These are phyloP conservation scores for Drosophila barbarae DNA, from an alignment of 2,888 invertebrate species.

Conservation along the genomic window DNA sequence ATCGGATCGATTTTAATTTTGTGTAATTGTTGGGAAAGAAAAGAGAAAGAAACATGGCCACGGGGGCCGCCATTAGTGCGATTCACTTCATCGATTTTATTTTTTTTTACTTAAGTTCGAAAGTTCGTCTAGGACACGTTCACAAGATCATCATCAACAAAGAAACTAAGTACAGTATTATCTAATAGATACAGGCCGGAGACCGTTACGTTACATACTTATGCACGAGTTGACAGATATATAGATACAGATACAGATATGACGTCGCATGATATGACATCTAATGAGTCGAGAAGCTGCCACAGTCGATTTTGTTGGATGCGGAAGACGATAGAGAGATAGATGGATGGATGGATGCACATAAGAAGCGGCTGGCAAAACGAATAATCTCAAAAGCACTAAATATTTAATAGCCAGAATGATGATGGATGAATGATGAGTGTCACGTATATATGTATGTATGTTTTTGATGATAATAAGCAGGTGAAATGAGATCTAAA, in stretches of 20 bases:
- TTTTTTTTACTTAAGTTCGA: conserved; percentile 14
- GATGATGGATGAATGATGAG: conserved; percentile 11
- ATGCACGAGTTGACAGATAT: conserved; percentile 50
- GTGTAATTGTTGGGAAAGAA: conserved; percentile 52
- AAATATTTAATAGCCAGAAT: conserved; percentile 22
- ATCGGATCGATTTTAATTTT: conserved; percentile 21
- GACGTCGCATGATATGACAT: conserved; percentile 46
- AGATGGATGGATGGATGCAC: conserved; percentile 26
- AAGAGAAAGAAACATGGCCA: conserved; percentile 55
- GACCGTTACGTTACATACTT: conserved; percentile 39
- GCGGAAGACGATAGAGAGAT: conserved; percentile 11
- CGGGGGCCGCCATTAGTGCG: conserved; percentile 68
- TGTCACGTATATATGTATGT: neutral
- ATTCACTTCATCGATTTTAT: conserved; percentile 42
- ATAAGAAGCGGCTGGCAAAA: conserved; percentile 36
- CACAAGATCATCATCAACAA: conserved; percentile 45
- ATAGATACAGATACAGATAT: conserved; percentile 33
- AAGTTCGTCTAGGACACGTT: conserved; percentile 49
- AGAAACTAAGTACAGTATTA: conserved; percentile 32
- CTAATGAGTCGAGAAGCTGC: conserved; percentile 35
- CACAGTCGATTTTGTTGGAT: conserved; percentile 6
- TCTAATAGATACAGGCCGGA: conserved; percentile 27
- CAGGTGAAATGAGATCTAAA: conserved; percentile 20
- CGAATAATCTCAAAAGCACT: conserved; percentile 32
- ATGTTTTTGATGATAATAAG: conserved; percentile 4